Conservation (phyloP, 2,888 invertebrate genomes). For the Dromius quadrimaculatus region DNA sequence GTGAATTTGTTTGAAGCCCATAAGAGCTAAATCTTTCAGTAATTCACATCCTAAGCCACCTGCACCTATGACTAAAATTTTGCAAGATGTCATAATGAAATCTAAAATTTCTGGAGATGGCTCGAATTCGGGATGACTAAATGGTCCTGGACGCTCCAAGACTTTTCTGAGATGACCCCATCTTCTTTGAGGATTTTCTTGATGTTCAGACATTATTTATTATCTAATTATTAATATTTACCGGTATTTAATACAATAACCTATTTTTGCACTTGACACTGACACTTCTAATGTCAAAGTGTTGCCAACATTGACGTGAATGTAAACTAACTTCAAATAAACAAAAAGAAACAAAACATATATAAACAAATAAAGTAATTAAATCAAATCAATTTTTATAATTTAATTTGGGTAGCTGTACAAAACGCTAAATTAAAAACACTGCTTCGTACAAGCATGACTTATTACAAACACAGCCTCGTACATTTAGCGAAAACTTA, state of each 20-base stretch:
- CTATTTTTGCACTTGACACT: constrained; percentile 19
- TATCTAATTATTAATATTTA: constrained; percentile 25
- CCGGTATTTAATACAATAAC: constrained; percentile 37
- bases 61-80: constrained; percentile 92
- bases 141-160: constrained; percentile 91
- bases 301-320: constrained; percentile 22
- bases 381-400: too few relatives aligned
- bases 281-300: constrained; percentile 9
- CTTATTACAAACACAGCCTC: too few relatives aligned
- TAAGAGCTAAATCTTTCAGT: constrained; percentile 92
- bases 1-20: constrained; percentile 95
- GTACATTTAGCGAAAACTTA: too few relatives aligned
- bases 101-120: constrained; percentile 87
- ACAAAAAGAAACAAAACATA: too few relatives aligned
- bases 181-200: constrained; percentile 69
- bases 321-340: too few relatives aligned
- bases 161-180: constrained; percentile 89
- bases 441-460: too few relatives aligned
- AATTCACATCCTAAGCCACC: constrained; percentile 99
- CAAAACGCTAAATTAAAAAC: too few relatives aligned
- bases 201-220: constrained; percentile 58
- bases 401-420: too few relatives aligned
- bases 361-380: too few relatives aligned
- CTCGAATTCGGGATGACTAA: constrained; percentile 92
- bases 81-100: constrained; percentile 87